Conservation (phyloP, 2,797 vertebrate genomes). For the Gastrophryne carolinensis region DNA sequence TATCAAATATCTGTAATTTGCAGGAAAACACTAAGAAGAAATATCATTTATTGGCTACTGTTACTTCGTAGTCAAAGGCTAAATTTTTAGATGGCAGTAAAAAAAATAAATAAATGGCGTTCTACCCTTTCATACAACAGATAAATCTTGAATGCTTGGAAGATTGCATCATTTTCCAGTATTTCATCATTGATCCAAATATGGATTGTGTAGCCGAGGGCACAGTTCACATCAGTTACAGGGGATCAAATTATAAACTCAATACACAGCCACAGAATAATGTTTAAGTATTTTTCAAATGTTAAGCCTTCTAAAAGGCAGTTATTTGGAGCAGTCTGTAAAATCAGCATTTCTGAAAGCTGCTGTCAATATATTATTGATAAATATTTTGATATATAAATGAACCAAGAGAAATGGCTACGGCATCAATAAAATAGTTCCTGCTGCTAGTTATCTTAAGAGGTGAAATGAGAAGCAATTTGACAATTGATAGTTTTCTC, state of each 20-base stretch:
- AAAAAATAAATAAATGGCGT: slow-evolving; percentile 4
- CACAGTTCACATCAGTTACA: neutral
- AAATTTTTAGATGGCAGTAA: neutral
- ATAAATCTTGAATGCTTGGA: neutral
- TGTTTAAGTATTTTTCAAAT: neutral
- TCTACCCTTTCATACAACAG: neutral
- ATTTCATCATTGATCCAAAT: slow-evolving; percentile 15
- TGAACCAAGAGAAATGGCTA: too few relatives aligned
- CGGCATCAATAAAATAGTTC: neutral
- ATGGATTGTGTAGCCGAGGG: neutral
- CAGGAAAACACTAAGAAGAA: neutral
- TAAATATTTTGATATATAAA: neutral
- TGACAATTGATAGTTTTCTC: neutral
- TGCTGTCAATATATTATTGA: neutral
- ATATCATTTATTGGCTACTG: neutral
- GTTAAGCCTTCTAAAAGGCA: neutral
- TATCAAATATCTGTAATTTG: neutral
- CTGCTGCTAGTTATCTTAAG: neutral
- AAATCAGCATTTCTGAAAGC: neutral
- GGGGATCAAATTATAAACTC: neutral
- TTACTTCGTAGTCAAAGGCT: neutral
- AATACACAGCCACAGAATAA: neutral
- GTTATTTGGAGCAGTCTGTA: neutral
- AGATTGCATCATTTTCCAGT: slow-evolving; percentile 7
- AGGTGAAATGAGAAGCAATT: neutral